phyloP scores from a whole-genome alignment of 1,140 invertebrate genomes.

The Zaprionus kolodkinae region DNA sequence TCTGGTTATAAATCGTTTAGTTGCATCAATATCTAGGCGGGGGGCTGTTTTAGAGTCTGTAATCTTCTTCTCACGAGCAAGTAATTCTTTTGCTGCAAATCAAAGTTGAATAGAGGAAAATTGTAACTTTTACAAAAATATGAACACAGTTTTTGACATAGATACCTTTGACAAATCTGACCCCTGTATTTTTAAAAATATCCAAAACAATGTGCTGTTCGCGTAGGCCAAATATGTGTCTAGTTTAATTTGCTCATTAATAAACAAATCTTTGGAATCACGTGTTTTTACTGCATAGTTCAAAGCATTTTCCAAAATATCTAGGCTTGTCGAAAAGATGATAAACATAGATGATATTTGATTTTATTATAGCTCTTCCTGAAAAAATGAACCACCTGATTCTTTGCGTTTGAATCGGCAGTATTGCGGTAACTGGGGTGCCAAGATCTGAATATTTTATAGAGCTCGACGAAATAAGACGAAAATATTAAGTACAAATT shows the following conservation, averaged over 20 bases:
- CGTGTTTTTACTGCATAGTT: slow-evolving; percentile 19
- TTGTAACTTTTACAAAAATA: neutral
- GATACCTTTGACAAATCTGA: slow-evolving; percentile 49
- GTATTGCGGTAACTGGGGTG: no score
- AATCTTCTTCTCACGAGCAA: slow-evolving; percentile 60
- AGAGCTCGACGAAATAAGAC: no score
- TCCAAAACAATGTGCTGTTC: slow-evolving; percentile 63
- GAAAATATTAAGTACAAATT: no score
- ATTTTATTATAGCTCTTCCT: neutral
- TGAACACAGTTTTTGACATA: neutral
- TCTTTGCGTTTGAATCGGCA: neutral
- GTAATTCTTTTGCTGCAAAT: slow-evolving; percentile 50
- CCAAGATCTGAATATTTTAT: no score
- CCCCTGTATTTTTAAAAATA: slow-evolving; percentile 56
- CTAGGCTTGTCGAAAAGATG: slow-evolving; percentile 39
- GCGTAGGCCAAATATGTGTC: slow-evolving; percentile 56
- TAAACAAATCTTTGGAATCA: neutral
- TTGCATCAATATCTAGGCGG: slow-evolving; percentile 49
- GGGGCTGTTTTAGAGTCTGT: slow-evolving; percentile 38
- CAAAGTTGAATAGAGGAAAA: neutral
- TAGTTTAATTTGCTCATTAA: slow-evolving; percentile 57
- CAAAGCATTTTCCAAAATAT: slow-evolving; percentile 47
- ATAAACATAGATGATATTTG: slow-evolving; percentile 30
- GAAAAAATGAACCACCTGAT: neutral
- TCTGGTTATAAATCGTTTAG: slow-evolving; percentile 58